A percentile compares a stretch with the other conserved stretches of the same genome.
Evolutionary conservation across 2,113 vertebrate genomes (phyloP).

Genomic region (Promerops cafer): DNA sequence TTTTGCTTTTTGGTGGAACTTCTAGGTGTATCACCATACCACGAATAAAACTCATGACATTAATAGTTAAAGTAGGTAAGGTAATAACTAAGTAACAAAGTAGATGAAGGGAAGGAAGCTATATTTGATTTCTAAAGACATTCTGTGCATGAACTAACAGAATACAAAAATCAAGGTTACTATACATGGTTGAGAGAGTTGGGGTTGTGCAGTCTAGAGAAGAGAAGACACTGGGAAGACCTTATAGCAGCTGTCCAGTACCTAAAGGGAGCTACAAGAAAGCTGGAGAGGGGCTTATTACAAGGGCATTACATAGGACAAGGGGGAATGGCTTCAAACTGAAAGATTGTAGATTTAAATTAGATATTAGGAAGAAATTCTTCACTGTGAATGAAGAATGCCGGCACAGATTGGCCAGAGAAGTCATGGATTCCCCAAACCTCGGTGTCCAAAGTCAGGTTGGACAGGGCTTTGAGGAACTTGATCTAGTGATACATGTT

Average conservation of each 20-base stretch:
- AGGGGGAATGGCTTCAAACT: background rate
- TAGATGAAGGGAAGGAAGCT: background rate
- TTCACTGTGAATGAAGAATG: background rate
- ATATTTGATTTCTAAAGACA: background rate
- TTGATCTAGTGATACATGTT: background rate
- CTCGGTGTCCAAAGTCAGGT: no score
- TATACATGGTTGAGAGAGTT: background rate
- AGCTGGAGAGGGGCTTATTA: background rate
- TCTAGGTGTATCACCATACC: background rate
- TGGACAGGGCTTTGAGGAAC: accelerated
- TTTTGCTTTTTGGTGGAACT: background rate
- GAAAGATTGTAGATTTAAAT: background rate
- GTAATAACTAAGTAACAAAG: background rate
- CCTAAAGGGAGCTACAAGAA: background rate
- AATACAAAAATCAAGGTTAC: background rate
- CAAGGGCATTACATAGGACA: background rate
- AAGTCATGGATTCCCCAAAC: background rate
- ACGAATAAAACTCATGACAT: background rate
- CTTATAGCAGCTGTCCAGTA: background rate
- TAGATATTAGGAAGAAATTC: background rate
- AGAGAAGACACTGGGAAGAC: background rate
- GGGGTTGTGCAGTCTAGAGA: no score
- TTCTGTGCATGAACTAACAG: background rate
- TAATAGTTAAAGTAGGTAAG: background rate
- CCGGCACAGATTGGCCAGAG: background rate